phyloP scores from a whole-genome alignment of 2,113 vertebrate species.

The Chrysemys picta region DNA sequence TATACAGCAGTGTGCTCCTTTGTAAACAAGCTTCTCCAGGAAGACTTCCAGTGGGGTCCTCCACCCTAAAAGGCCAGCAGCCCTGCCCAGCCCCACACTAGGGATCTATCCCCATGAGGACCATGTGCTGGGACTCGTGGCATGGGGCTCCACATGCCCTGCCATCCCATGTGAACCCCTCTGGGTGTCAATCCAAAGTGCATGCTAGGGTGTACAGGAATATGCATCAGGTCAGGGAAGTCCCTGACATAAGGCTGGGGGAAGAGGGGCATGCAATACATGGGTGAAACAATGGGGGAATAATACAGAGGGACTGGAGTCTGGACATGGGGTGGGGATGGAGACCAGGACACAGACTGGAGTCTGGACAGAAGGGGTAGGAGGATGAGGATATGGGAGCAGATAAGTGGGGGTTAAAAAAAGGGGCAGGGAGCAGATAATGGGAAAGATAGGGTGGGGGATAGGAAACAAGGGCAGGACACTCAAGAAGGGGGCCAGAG shows the following conservation, averaged over 20 bases:
- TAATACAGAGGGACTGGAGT: neutral
- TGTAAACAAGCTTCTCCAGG: neutral
- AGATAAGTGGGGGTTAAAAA: neutral
- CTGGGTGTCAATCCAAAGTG: neutral
- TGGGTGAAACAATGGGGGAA: neutral
- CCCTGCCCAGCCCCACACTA: neutral
- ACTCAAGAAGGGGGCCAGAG: neutral
- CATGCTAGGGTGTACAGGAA: neutral
- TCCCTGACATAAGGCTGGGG: neutral
- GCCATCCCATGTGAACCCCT: neutral
- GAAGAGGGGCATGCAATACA: neutral
- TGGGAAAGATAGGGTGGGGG: neutral
- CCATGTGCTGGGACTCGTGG: neutral
- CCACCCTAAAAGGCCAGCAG: neutral
- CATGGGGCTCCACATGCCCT: neutral
- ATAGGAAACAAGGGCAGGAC: neutral
- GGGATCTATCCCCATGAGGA: neutral
- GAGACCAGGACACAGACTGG: neutral
- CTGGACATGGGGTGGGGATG: neutral
- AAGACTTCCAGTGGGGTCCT: neutral
- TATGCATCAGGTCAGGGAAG: neutral
- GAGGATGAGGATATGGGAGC: neutral
- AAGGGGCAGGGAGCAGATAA: neutral
- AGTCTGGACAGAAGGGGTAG: neutral
- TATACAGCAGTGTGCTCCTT: neutral